Evolutionary conservation across 2,888 invertebrate species (phyloP).

Genomic region (Gastracanthus pulcherrimus): DNA sequence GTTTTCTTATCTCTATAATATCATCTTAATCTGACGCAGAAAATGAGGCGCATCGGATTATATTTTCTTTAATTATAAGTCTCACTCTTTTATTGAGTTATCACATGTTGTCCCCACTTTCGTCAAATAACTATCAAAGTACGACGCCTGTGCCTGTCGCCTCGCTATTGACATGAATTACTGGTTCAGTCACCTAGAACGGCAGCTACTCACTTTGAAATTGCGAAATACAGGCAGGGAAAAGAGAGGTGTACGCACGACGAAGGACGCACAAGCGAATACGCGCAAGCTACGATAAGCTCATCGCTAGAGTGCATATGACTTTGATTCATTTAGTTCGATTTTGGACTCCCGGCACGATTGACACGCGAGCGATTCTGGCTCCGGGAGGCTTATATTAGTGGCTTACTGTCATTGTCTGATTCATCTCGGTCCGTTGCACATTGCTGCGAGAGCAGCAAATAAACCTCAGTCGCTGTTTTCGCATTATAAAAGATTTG

Average conservation of each 20-base stretch:
- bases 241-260: background rate
- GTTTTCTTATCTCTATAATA: background rate
- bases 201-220: constrained; percentile 40
- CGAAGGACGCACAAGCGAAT: constrained; percentile 33
- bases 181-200: constrained; percentile 26
- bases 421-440: background rate
- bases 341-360: constrained; percentile 18
- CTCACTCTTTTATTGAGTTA: background rate
- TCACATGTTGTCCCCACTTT: background rate
- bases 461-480: too few species aligned
- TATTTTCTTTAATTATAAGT: background rate
- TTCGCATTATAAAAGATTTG: too few species aligned
- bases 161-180: constrained; percentile 47
- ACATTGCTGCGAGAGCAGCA: background rate
- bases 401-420: background rate
- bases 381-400: background rate
- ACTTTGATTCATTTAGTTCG: constrained; percentile 25
- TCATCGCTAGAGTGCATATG: constrained; percentile 9
- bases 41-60: background rate
- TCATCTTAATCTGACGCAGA: too few species aligned
- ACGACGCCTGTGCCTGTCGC: background rate
- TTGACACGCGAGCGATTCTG: background rate
- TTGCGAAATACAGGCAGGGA: background rate
- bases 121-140: background rate
- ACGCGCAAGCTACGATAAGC: constrained; percentile 21